These are phyloP conservation scores for Alentia gelatinosa DNA, from an alignment of 2,888 invertebrate genomes.

Conservation along the genomic window DNA sequence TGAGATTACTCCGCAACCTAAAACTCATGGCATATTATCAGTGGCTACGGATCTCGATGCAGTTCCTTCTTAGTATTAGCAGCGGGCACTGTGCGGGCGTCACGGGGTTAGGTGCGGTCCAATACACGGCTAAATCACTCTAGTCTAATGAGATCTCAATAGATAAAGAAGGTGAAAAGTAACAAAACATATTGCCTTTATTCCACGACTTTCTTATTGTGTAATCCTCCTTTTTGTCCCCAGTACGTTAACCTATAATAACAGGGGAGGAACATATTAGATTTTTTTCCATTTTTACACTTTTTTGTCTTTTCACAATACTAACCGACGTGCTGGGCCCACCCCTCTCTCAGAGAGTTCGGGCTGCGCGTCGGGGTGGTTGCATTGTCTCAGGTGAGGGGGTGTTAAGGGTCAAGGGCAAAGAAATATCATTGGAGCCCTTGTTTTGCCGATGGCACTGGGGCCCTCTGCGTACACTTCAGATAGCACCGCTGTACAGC, in stretches of 20 bases:
- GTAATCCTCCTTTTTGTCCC: background rate
- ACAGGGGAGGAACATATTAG: too few species aligned
- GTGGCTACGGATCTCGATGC: too few species aligned
- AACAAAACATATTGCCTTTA: background rate
- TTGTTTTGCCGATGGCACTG: background rate
- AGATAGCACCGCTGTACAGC: conserved; percentile 12
- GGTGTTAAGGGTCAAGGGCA: background rate
- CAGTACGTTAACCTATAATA: too few species aligned
- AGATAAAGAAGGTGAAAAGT: background rate
- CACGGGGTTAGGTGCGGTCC: conserved; percentile 1
- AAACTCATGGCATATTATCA: too few species aligned
- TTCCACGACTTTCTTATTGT: background rate
- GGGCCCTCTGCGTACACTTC: background rate
- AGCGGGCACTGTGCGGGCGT: background rate
- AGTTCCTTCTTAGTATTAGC: background rate
- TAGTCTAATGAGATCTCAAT: conserved; percentile 34
- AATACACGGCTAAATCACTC: background rate
- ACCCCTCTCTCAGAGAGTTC: too few species aligned
- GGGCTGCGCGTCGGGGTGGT: background rate
- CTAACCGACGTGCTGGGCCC: background rate
- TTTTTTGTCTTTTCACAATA: background rate
- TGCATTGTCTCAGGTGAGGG: background rate
- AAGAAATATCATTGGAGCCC: background rate
- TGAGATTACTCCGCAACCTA: too few species aligned
- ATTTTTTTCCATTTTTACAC: background rate